Percentiles rank a stretch among this genome's conserved stretches.
phyloP scores from a whole-genome alignment of 2,113 vertebrate genomes.

The Reinhardtius hippoglossoides region DNA sequence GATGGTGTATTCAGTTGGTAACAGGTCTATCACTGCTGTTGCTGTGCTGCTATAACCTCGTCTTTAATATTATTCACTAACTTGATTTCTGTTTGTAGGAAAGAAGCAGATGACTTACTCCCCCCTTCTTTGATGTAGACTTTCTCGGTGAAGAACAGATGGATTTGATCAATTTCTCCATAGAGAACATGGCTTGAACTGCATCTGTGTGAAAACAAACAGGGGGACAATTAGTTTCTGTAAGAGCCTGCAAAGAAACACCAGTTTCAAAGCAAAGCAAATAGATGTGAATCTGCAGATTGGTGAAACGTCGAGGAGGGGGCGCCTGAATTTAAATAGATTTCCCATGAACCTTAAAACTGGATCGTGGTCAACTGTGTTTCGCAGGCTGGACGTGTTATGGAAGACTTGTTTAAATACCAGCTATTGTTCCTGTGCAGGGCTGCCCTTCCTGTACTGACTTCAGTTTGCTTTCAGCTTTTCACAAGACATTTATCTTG shows the following conservation, averaged over 20 bases:
- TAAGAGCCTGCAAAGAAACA: too few relatives aligned
- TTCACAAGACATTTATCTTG: constrained; percentile 16
- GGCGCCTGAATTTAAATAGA: not conserved
- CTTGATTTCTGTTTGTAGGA: not conserved
- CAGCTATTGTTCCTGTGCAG: constrained; percentile 73
- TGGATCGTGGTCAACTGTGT: constrained; percentile 39
- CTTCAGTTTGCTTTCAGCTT: constrained; percentile 22
- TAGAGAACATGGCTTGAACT: constrained; percentile 46
- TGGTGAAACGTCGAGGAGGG: constrained; percentile 25
- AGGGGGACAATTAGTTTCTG: not conserved
- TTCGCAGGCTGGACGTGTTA: constrained; percentile 52
- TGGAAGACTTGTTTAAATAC: constrained; percentile 71
- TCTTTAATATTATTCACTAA: not conserved
- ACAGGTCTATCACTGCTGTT: not conserved
- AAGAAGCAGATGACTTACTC: constrained; percentile 57
- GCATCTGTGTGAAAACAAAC: constrained; percentile 44
- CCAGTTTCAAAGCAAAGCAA: not conserved
- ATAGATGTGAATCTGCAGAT: constrained; percentile 5
- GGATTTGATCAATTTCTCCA: constrained; percentile 67
- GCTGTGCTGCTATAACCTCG: not conserved
- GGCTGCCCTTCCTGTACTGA: constrained; percentile 73
- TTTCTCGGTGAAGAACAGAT: constrained; percentile 52
- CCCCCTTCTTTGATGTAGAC: constrained; percentile 50
- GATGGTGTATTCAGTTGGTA: not conserved
- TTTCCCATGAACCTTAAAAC: constrained; percentile 23